These are phyloP conservation scores for Bradysia coprophila DNA, from an alignment of 1,140 invertebrate genomes.

Conservation along the genomic window DNA sequence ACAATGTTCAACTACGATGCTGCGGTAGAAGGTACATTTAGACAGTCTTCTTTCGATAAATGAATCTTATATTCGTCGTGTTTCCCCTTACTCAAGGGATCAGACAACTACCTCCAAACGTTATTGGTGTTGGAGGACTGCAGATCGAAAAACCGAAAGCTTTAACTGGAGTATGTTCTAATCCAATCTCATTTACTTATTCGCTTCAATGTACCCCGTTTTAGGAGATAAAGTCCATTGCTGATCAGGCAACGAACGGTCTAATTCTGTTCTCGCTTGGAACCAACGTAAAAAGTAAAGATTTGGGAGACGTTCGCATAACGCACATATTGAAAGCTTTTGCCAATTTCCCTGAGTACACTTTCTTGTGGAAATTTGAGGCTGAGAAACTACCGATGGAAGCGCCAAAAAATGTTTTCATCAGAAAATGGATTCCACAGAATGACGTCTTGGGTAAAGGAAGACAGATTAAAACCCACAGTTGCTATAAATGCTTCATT, in stretches of 20 bases:
- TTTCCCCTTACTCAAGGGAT: background rate
- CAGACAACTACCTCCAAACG: slow-evolving; percentile 18
- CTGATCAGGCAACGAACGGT: slow-evolving; percentile 20
- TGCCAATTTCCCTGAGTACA: slow-evolving; percentile 18
- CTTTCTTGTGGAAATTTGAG: slow-evolving; percentile 25
- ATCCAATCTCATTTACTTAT: too few species aligned
- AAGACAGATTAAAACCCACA: too few species aligned
- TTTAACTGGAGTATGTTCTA: slow-evolving; percentile 2
- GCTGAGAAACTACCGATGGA: slow-evolving; percentile 2
- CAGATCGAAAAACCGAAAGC: slow-evolving; percentile 19
- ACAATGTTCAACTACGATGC: too few species aligned
- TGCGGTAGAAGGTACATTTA: too few species aligned
- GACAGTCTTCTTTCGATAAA: too few species aligned
- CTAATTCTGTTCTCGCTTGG: slow-evolving; percentile 28
- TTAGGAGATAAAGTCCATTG: slow-evolving; percentile 24
- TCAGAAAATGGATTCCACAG: slow-evolving; percentile 22
- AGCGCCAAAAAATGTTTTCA: slow-evolving; percentile 26
- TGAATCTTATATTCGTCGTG: too few species aligned
- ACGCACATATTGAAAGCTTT: slow-evolving; percentile 23
- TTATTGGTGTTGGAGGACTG: slow-evolving; percentile 27
- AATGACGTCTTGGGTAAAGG: too few species aligned
- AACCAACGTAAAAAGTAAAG: slow-evolving; percentile 17
- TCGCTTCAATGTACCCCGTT: background rate
- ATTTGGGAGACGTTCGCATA: slow-evolving; percentile 13
- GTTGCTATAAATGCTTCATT: too few species aligned